phyloP scores from a whole-genome alignment of 2,797 vertebrate genomes.

The Scomberomorus guttatus region DNA sequence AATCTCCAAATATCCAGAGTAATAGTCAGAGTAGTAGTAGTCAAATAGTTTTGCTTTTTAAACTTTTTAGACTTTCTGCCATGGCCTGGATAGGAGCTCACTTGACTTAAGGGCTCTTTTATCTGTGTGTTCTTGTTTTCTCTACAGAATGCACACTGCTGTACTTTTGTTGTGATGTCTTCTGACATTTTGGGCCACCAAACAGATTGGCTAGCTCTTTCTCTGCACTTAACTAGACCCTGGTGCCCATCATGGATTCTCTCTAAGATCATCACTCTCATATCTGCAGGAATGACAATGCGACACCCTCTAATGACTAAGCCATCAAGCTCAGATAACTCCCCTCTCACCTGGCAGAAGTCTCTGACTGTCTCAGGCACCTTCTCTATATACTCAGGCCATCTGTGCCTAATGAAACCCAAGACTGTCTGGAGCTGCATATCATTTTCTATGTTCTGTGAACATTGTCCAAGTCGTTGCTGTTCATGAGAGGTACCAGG shows the following conservation, averaged over 20 bases:
- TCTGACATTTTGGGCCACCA: too few relatives aligned
- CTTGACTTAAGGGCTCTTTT: too few relatives aligned
- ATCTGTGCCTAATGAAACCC: slow-evolving; percentile 19
- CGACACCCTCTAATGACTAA: neutral
- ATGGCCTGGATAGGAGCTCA: too few relatives aligned
- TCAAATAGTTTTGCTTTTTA: too few relatives aligned
- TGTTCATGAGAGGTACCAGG: too few relatives aligned
- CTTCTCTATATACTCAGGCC: slow-evolving; percentile 13
- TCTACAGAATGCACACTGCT: too few relatives aligned
- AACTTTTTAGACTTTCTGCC: too few relatives aligned
- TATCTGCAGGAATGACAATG: slow-evolving; percentile 3
- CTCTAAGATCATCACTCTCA: slow-evolving; percentile 21
- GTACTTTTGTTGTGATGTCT: too few relatives aligned
- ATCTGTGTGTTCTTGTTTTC: too few relatives aligned
- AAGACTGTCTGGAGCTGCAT: slow-evolving; percentile 19
- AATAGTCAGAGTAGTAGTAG: too few relatives aligned
- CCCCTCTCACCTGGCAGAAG: slow-evolving; percentile 30
- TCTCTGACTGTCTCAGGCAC: slow-evolving; percentile 7
- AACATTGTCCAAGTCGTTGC: too few relatives aligned
- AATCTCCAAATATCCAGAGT: too few relatives aligned
- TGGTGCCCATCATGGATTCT: slow-evolving; percentile 33
- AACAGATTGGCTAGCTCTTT: slow-evolving; percentile 9
- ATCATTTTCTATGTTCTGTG: slow-evolving; percentile 5
- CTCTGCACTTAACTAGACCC: slow-evolving; percentile 20
- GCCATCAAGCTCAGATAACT: slow-evolving; percentile 18